Percentiles rank a stretch among this genome's conserved stretches.
Evolutionary conservation across 1,140 invertebrate genomes (phyloP).

Genomic region (Brachionus rotundiformis): DNA sequence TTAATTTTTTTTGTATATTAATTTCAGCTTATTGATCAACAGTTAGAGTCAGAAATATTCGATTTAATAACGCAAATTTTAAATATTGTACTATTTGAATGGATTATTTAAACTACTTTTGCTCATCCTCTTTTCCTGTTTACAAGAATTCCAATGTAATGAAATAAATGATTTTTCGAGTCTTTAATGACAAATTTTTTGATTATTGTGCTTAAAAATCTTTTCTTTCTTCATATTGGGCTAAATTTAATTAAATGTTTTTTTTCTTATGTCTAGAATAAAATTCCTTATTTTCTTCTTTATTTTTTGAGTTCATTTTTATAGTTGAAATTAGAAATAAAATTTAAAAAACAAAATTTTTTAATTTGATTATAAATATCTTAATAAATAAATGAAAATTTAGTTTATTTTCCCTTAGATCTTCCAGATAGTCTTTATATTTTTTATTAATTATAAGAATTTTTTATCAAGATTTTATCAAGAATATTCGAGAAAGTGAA

Average conservation of each 20-base stretch:
- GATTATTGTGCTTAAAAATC: slow-evolving; percentile 14
- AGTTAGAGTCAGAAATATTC: not conserved
- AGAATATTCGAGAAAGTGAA: too few relatives aligned
- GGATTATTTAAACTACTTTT: not conserved
- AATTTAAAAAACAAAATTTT: not conserved
- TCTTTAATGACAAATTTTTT: not conserved
- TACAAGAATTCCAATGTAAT: slow-evolving; percentile 8
- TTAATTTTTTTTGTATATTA: not conserved
- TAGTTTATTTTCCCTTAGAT: too few relatives aligned
- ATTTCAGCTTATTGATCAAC: not conserved
- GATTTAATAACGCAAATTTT: not conserved
- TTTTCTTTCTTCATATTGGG: slow-evolving; percentile 39
- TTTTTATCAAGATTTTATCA: too few relatives aligned
- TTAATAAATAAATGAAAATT: too few relatives aligned
- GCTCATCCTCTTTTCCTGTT: not conserved
- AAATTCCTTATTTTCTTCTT: slow-evolving; percentile 21
- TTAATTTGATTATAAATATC: not conserved
- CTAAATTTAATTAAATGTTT: not conserved
- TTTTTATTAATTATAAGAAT: too few relatives aligned
- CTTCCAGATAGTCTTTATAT: too few relatives aligned
- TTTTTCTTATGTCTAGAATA: not conserved
- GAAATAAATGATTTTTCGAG: slow-evolving; percentile 19
- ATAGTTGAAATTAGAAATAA: slow-evolving; percentile 21
- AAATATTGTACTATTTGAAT: not conserved
- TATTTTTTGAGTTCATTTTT: slow-evolving; percentile 21